Evolutionary conservation across 1,140 invertebrate genomes (phyloP), one percentile per base, ranked within the genome.

Genomic region (Heliconius hermathena): DNA sequence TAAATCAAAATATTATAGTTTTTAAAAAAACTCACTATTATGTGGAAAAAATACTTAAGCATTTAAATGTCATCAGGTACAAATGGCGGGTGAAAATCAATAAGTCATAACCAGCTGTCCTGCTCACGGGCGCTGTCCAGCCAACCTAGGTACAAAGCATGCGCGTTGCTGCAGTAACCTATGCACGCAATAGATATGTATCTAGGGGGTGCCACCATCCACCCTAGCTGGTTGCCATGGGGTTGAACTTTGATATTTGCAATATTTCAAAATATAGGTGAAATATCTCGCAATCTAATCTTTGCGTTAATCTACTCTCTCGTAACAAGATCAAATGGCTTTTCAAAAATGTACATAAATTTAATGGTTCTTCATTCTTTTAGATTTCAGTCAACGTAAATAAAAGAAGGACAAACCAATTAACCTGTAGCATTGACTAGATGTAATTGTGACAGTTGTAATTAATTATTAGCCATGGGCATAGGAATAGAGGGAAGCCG

Each of bases 141-240:
- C 26, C 26, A 26, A 66, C 26, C 60, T 66, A 66, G 26, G 60
- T 66, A 66, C 26, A 66, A 66, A 29, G 26, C 60, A 66, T 66
- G 60, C 60, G 60, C 60, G 26, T 66, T 66, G 22, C 60, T 66
- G 60, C 26, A 66, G 60, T 66, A 22, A 66, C 22, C 22, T 66
- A 66, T 66, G 60, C 26, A 66, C 26, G 22, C 60, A 66, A 66
- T 66, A 66, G 22, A 29, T 66, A 66, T 66, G 26, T 26, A 66
- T 66, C 26, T 8, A 29, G 26, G 22, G 26, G 26, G 60, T 13
- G 26, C 9, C 60, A 66, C 26, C 60, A 3, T 9, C 11, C 26
- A 66, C 22, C 22, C 22, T 29, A 13, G 60, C 9, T 13, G 26
- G 60, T 66, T 29, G 26, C 60, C 1, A 66, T 66, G 60, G 60